Percentiles rank a stretch among this genome's conserved stretches.
Conservation (phyloP, 2,888 invertebrate species). For the Erpobdella octoculata region DNA sequence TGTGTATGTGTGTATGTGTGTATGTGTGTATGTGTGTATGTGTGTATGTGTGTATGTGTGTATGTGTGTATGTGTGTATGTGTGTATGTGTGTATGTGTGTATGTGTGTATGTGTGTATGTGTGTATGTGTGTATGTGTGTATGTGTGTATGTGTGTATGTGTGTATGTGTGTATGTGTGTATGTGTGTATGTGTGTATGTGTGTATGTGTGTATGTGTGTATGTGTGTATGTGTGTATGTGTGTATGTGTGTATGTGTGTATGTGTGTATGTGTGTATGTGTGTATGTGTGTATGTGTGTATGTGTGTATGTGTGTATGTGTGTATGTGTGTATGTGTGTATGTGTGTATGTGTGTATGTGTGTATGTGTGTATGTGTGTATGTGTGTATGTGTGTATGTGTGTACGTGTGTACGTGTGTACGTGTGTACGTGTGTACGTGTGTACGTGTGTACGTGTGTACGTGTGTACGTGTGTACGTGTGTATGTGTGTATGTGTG, state of each 20-base stretch:
- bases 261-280: constrained; percentile 1
- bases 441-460: constrained; percentile 15
- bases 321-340: constrained; percentile 18
- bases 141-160: background rate
- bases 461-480: constrained; percentile 14
- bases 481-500: constrained; percentile 18
- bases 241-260: constrained; percentile 1
- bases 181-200: background rate
- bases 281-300: constrained; percentile 6
- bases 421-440: constrained; percentile 13
- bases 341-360: constrained; percentile 18
- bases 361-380: constrained; percentile 19
- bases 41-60: background rate
- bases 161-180: background rate
- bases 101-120: constrained; percentile 1
- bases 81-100: background rate
- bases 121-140: background rate
- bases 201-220: no score
- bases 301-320: constrained; percentile 18
- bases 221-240: constrained; percentile 1
- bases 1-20: background rate
- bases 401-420: constrained; percentile 9
- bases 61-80: constrained; percentile 2
- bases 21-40: background rate
- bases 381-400: constrained; percentile 16